Evolutionary conservation across 2,113 vertebrate species (phyloP).

Genomic region (Entomyzon cyanotis): DNA sequence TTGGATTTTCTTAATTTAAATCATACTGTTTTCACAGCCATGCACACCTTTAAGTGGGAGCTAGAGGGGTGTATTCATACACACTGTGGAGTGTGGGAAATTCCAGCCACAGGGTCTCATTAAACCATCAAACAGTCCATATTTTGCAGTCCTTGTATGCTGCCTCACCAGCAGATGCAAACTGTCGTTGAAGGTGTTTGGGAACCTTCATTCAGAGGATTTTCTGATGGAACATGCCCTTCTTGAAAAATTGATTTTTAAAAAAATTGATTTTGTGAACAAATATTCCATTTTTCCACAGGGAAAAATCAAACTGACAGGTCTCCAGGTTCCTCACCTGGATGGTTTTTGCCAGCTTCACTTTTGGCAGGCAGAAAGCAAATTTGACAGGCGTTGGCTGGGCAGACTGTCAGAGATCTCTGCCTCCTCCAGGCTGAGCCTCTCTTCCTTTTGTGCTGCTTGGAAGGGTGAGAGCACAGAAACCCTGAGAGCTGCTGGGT

Average conservation of each 20-base stretch:
- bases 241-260: not conserved
- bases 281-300: not conserved
- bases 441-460: not conserved
- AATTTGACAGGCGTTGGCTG: not conserved
- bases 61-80: rapidly evolving
- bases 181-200: not conserved
- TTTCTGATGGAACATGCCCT: not conserved
- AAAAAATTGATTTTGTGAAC: not conserved
- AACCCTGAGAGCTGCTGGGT: not conserved
- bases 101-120: not conserved
- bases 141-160: not conserved
- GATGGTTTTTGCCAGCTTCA: not conserved
- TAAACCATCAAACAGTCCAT: not conserved
- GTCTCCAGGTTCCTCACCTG: not conserved
- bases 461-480: not conserved
- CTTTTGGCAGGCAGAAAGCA: not conserved
- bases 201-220: not conserved
- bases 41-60: not conserved
- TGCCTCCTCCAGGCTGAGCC: not conserved
- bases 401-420: not conserved
- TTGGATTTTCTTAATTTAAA: not conserved
- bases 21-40: not conserved
- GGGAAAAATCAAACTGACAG: constrained; percentile 16
- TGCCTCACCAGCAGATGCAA: not conserved
- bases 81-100: not conserved